Evolutionary conservation across 2,797 vertebrate genomes (phyloP), one percentile per base, ranked within the genome.

Genomic region (Nasua narica): DNA sequence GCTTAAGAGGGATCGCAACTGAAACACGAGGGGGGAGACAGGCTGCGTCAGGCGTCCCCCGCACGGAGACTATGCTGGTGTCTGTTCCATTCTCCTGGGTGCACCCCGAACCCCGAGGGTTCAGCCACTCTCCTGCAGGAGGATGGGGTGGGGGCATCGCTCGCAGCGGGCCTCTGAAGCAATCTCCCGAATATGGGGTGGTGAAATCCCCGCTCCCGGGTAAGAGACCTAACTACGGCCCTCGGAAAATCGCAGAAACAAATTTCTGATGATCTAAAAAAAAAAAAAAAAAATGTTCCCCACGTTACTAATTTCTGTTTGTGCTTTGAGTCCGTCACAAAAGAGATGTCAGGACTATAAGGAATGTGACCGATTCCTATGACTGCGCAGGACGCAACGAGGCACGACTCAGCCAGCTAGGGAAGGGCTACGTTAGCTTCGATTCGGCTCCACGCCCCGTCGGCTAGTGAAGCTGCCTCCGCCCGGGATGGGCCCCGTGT

Each of bases 61-160:
- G 19, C 0, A 0, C 12, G 29, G 0, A 69, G 14, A 37, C 7
- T 0, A 8, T 27, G 21, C 1, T 52, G 12, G 46, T 0, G 0
- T 16, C 23, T 65, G 18, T 14, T 27, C 60, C 52, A 18, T 6
- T 46, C 21, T 5, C 46, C 58, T 18, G 14, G 37, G 11, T 4
- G 43, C 2, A 48, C 32, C 27, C 18, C 3, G 14, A 3, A 25
- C 5, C 5, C n/a, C 54, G 2, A 25, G 43, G 32, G 32, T 43
- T n/a, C 4, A 46, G 74, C 13, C 19, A 3, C 46, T 16, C 11
- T 25, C 50, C n/a, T 48, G 1, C 5, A 46, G 48, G 58, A 58
- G 19, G 37, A 58, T 16, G 13, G 3, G 27, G 40, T 40, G 7
- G 37, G 54, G 1, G 3, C 6, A 84, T 19, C 25, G 69, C 60